These are phyloP conservation scores for Urocolius indicus DNA, from an alignment of 2,113 vertebrate species.

Conservation along the genomic window DNA sequence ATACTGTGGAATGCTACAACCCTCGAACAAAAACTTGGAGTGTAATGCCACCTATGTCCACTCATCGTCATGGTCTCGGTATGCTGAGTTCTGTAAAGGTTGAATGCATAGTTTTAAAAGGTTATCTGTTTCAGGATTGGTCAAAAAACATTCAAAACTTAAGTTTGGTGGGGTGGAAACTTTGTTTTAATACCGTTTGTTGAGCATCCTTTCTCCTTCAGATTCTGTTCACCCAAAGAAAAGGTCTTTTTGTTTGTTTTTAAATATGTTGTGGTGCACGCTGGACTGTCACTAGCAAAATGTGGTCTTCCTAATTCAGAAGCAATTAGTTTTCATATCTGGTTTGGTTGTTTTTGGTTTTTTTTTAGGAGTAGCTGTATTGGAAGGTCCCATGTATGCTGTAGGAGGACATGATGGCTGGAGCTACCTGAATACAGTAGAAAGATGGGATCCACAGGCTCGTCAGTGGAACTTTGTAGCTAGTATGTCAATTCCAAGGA, in stretches of 20 bases:
- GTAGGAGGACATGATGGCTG: constrained; percentile 98
- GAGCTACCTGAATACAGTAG: constrained; percentile 99
- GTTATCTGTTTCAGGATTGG: background rate
- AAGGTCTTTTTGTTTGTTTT: background rate
- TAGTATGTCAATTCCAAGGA: constrained; percentile 95
- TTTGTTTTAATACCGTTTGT: background rate
- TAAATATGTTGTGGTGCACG: background rate
- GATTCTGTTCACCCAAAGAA: background rate
- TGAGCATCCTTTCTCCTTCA: background rate
- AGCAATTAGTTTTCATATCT: background rate
- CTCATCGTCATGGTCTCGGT: constrained; percentile 97
- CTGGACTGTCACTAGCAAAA: background rate
- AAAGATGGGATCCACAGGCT: constrained; percentile 98
- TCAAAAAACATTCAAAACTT: background rate
- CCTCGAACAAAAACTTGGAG: constrained; percentile 96
- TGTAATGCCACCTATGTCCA: constrained; percentile 98
- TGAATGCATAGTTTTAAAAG: background rate
- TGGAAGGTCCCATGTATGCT: constrained; percentile 98
- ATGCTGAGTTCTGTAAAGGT: constrained; percentile 8
- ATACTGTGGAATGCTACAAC: constrained; percentile 98
- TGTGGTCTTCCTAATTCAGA: background rate
- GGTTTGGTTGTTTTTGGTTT: background rate
- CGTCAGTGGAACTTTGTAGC: constrained; percentile 98
- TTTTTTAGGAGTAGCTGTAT: constrained; percentile 89
- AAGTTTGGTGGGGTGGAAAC: background rate